Evolutionary conservation across 1,140 invertebrate genomes (phyloP).

Genomic region (Cheumatopsyche charites): DNA sequence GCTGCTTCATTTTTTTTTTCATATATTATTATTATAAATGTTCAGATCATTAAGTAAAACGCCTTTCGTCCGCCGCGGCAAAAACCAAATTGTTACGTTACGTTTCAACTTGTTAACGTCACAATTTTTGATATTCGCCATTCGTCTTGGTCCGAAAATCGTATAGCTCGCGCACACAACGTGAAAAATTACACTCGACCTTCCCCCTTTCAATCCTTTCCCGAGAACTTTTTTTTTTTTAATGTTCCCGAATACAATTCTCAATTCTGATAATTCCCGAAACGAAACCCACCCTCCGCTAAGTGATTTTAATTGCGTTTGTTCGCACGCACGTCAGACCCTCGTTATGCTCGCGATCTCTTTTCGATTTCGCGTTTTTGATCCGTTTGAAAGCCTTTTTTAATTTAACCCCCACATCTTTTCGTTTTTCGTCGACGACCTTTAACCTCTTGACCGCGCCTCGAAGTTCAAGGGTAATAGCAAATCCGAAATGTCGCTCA

Average conservation of each 20-base stretch:
- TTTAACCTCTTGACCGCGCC: neutral
- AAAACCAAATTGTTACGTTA: constrained; percentile 28
- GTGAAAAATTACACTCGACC: neutral
- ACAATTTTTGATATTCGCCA: constrained; percentile 27
- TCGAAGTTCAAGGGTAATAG: neutral
- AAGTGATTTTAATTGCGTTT: constrained; percentile 48
- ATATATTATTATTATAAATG: neutral
- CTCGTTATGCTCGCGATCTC: constrained; percentile 39
- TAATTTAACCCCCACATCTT: neutral
- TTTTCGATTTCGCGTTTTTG: constrained; percentile 3
- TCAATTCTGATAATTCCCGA: constrained; percentile 30
- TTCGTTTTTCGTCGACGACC: neutral
- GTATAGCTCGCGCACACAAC: neutral
- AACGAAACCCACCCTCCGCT: constrained; percentile 12
- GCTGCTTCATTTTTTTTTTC: neutral
- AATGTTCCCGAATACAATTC: neutral
- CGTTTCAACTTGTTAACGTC: constrained; percentile 30
- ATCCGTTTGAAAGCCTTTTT: neutral
- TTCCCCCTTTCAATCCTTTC: neutral
- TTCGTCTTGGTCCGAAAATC: neutral
- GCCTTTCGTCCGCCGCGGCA: neutral
- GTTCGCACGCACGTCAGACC: constrained; percentile 46
- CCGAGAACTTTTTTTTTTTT: neutral
- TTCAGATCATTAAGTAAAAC: neutral
- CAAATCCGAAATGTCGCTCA: constrained; percentile 5